Evolutionary conservation across 2,797 vertebrate genomes (phyloP), one percentile per base, ranked within the genome.

Genomic region (Poeciliopsis presidionis): DNA sequence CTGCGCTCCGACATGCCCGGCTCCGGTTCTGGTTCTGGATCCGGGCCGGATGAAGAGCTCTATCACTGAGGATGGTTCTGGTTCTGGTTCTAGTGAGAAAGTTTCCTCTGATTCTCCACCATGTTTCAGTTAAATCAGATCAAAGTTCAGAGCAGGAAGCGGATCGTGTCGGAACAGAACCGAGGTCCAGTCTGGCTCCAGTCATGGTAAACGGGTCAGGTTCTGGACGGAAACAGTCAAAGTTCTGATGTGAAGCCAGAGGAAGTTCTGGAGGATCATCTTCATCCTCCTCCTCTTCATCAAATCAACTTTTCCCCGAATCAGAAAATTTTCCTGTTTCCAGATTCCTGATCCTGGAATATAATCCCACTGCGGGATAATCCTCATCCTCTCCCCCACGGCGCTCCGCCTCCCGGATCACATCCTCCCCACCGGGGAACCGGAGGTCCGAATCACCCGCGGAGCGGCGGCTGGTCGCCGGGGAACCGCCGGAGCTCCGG

Each of bases 1-100:
- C 96, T 97, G 93, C 97, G 96, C 93, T 98, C 97, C 94, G 97
- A 97, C 97, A 98, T 98, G 92, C 1, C 13, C 3, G 39, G 28
- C n/a, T 71, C 74, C 18, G 49, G 16, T n/a, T 4, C 72, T 61
- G 74, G 4, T 12, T 41, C 28, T 13, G 30, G 73, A 33, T 61
- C 59, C 63, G 53, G 53, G 39, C 22, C 73, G 30, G 59, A 33
- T 33, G 6, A 30, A 33, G 59, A 30, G 13, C 7, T 61, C 5
- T 14, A 16, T 61, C 55, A 57, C n/a, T 12, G 55, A 8, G 3
- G 22, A 25, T 8, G 22, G 55, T 13, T 28, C 53, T 41, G 49
- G 57, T 8, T 57, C 53, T 39, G 49, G 57, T 8, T 36, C 46
- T 45, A 69, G 41, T 41, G 18, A 45, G 46, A 39, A 16, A 22